Evolutionary conservation across 2,888 invertebrate genomes (phyloP), one percentile per base, ranked within the genome.

Genomic region (Atethmia centrago): DNA sequence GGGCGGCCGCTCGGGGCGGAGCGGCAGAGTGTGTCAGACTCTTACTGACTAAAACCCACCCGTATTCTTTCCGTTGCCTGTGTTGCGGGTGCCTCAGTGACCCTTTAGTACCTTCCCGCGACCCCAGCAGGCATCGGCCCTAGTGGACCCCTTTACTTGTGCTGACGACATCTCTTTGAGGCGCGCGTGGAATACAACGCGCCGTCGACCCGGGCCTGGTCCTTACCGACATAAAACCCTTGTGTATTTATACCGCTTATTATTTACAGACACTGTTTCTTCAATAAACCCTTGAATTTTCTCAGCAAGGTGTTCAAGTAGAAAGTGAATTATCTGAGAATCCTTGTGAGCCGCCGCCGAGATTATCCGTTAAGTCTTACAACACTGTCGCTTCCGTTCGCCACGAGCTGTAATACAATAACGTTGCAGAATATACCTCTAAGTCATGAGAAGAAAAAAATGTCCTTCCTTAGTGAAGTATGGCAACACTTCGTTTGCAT

Each of bases 281-380:
- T 31, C 31, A 31, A 47, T 62, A 74, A 64, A 66, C 25, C 31
- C 25, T 56, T 14, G 45, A 58, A 56, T 73, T 67, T 77, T 59
- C 72, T 47, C 47, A 49, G 31, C 68, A 71, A 65, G 59, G 49
- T 75, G 74, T 81, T 80, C 49, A 74, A 84, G 74, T 71, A 73
- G 70, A 86, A 84, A 81, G 63, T 71, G 79, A 81, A 77, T 86
- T 85, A 75, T 74, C 76, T 77, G 74, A 9, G 77, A 85, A 84
- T 77, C 69, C 77, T 61, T 19, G 67, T 21, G 47, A 69, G 58
- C 72, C 45, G n/a, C 40, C 16, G 36, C 62, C 40, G 74, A 77
- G 78, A 86, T 81, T 86, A 86, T 71, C 74, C 72, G 53, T 2
- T 40, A 56, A 72, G 63, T 72, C 78, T 84, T 84, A 78, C 78